Percentiles rank a stretch among this genome's conserved stretches.
Conservation (phyloP, 2,113 vertebrate genomes). For the Lepus americanus region DNA sequence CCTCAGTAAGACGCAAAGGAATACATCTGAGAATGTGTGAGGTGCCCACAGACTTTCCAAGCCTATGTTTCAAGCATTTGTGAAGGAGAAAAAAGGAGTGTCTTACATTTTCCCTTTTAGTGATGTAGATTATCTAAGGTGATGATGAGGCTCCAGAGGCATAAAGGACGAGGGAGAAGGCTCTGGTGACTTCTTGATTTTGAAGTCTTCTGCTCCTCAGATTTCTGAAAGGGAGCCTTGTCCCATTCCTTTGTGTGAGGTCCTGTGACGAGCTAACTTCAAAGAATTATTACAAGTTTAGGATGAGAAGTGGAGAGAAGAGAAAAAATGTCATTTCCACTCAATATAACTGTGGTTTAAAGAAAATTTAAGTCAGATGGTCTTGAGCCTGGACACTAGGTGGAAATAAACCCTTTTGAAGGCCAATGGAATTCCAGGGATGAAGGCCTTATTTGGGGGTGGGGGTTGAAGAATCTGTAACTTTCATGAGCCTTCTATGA, state of each 20-base stretch:
- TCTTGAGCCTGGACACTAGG: background rate
- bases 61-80: background rate
- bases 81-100: background rate
- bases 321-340: background rate
- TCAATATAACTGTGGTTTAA: background rate
- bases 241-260: too few species aligned
- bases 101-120: background rate
- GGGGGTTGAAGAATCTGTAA: background rate
- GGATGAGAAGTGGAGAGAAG: background rate
- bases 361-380: background rate
- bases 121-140: background rate
- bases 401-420: background rate
- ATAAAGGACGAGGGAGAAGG: background rate
- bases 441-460: background rate
- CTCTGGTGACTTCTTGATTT: background rate
- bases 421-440: background rate
- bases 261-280: background rate
- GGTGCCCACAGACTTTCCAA: background rate
- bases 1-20: background rate
- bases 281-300: background rate
- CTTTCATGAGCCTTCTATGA: background rate
- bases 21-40: slow-evolving; percentile 26
- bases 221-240: background rate
- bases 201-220: background rate
- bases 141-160: background rate